phyloP scores from a whole-genome alignment of 2,888 invertebrate genomes.

The Sepiola atlantica region DNA sequence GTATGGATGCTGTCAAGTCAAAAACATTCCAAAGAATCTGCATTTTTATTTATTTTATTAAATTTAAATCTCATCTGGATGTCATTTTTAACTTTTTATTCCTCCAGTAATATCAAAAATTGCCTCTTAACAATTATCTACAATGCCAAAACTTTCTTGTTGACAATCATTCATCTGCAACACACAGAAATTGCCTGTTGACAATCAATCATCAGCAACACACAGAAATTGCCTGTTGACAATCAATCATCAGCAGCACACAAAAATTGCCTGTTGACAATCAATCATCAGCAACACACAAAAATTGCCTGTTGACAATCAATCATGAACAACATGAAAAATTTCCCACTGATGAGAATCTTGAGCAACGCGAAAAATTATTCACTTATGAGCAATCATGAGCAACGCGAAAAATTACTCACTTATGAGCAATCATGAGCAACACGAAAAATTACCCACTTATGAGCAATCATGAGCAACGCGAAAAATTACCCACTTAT shows the following conservation, averaged over 20 bases:
- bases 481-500: no score
- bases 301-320: slow-evolving; percentile 5
- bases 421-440: no score
- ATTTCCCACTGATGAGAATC: no score
- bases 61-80: background rate
- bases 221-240: background rate
- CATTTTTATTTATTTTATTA: background rate
- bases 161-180: no score
- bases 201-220: background rate
- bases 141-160: no score
- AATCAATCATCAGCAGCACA: background rate
- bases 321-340: no score
- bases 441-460: no score
- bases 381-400: no score
- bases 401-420: no score
- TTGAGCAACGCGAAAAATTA: no score
- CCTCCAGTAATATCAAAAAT: background rate
- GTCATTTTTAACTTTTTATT: background rate
- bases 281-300: background rate
- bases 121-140: background rate
- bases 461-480: no score
- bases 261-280: slow-evolving; percentile 3
- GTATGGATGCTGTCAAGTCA: background rate
- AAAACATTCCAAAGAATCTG: background rate
- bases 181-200: no score